These are phyloP conservation scores for Zelleria hepariella DNA, from an alignment of 2,888 invertebrate species.

Conservation along the genomic window DNA sequence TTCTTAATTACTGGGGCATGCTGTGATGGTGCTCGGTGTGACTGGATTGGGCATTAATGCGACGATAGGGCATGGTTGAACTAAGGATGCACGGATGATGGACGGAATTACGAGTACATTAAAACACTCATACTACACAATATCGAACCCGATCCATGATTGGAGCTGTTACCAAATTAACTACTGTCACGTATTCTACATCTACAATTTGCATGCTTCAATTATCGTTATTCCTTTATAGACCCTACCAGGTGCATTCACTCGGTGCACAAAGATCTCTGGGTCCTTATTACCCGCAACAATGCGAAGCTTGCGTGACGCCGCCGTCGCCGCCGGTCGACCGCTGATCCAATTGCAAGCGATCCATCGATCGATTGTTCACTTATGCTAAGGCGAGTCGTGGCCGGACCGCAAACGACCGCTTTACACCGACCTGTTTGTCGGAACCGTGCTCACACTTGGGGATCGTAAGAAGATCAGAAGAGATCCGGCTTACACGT, in stretches of 20 bases:
- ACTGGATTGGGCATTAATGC: not conserved
- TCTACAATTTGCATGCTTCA: too few relatives aligned
- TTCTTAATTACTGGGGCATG: not conserved
- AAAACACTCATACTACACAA: too few relatives aligned
- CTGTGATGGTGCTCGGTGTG: not conserved
- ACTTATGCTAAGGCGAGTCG: not conserved
- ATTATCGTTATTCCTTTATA: too few relatives aligned
- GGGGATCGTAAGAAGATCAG: not conserved
- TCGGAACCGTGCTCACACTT: not conserved
- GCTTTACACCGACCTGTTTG: not conserved
- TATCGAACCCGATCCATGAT: too few relatives aligned
- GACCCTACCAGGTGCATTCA: not conserved
- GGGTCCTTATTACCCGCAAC: not conserved
- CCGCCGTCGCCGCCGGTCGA: too few relatives aligned
- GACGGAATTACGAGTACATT: too few relatives aligned
- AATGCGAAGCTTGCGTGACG: not conserved
- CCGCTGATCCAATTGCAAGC: not conserved
- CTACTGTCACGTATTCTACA: too few relatives aligned
- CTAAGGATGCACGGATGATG: too few relatives aligned
- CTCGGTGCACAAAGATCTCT: not conserved
- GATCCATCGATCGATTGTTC: not conserved
- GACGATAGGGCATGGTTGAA: too few relatives aligned
- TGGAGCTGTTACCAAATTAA: too few relatives aligned
- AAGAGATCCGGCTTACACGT: not conserved
- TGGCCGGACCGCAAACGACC: not conserved